phyloP scores from a whole-genome alignment of 1,140 invertebrate species.

The Chlorops oryzae region DNA sequence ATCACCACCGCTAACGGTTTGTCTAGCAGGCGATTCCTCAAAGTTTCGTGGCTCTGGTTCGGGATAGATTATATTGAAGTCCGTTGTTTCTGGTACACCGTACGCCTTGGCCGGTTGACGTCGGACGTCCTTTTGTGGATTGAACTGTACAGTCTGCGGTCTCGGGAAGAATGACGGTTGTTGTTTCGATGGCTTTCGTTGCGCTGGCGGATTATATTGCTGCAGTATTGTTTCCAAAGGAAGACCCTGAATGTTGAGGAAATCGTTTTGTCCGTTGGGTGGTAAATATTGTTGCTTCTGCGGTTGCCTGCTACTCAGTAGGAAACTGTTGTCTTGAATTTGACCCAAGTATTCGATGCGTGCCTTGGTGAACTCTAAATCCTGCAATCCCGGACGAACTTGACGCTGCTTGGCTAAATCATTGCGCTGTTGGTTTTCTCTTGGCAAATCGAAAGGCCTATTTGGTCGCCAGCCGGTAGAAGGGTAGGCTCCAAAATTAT shows the following conservation, averaged over 20 bases:
- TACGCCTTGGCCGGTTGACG: constrained; percentile 25
- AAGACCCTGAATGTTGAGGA: constrained; percentile 6
- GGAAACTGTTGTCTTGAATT: constrained; percentile 1
- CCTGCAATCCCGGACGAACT: background rate
- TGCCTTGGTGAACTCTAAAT: constrained; percentile 30
- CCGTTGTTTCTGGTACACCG: constrained; percentile 18
- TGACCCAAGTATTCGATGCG: constrained; percentile 28
- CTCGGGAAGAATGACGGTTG: too few species aligned
- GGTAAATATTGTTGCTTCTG: constrained; percentile 8
- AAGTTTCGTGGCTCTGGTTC: constrained; percentile 11
- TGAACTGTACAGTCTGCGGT: too few species aligned
- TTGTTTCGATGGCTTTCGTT: background rate
- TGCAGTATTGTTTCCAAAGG: background rate
- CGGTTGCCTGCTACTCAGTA: background rate
- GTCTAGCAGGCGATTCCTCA: background rate
- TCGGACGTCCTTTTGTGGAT: too few species aligned
- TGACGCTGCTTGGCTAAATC: background rate
- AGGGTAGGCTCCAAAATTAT: constrained; percentile 26
- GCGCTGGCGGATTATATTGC: background rate
- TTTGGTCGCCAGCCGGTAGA: constrained; percentile 34
- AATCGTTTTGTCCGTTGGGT: background rate
- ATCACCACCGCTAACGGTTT: too few species aligned
- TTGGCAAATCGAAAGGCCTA: constrained; percentile 31
- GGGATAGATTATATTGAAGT: constrained; percentile 32
- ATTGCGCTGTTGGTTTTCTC: constrained; percentile 11